phyloP scores from a whole-genome alignment of 2,113 vertebrate species.

The Rhadina sibilatrix region DNA sequence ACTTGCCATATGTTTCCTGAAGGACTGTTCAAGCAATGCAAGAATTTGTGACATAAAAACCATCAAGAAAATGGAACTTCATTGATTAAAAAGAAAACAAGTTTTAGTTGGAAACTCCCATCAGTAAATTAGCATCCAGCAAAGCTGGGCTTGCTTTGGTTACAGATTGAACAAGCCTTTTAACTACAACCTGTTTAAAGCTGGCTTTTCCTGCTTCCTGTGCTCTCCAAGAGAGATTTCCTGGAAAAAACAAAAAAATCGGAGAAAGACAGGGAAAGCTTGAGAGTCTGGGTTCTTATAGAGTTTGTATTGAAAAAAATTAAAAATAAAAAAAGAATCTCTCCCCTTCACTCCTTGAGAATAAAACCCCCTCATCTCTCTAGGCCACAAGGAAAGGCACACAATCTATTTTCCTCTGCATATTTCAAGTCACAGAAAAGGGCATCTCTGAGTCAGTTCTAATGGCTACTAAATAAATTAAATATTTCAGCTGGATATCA shows the following conservation, averaged over 20 bases:
- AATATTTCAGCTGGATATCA: background rate
- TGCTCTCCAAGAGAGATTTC: background rate
- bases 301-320: background rate
- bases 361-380: background rate
- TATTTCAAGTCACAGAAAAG: background rate
- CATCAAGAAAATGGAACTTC: background rate
- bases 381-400: background rate
- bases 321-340: background rate
- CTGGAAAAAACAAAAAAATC: background rate
- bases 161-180: background rate
- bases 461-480: background rate
- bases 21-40: background rate
- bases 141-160: background rate
- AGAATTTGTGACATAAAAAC: background rate
- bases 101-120: background rate
- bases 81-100: background rate
- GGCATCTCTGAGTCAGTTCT: background rate
- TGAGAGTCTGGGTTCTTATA: background rate
- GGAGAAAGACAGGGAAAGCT: background rate
- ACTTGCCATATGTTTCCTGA: constrained; percentile 12
- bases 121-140: background rate
- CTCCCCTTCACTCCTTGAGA: background rate
- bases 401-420: background rate
- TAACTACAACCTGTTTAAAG: background rate
- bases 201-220: background rate